Base-by-base conservation (phyloP, 2,888 invertebrate species). In the Beris morrisii region DNA sequence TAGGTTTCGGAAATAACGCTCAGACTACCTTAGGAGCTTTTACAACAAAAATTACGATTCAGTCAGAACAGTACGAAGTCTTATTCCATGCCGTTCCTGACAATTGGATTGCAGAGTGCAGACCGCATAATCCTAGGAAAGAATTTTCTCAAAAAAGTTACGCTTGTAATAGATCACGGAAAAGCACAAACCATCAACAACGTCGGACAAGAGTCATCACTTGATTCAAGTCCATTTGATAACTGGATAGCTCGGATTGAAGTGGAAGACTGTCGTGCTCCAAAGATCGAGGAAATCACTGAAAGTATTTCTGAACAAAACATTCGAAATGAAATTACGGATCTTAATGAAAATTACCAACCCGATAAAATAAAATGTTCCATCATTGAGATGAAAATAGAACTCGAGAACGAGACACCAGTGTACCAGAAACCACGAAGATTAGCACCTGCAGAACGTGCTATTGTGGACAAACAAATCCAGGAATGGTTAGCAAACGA, bases 391-490 rank as follows among this genome's bases (percentile, higher is more conserved):
- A 74, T 73, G 67, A 72, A 70, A 30, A 73, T 76, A 12, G 56
- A 77, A 43, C 32, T 77, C 9, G 72, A 69, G 50, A 73, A 75
- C 48, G 73, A 76, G 1, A 64, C 66, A 6, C 75, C 75, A 0
- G 71, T 76, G 0, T 71, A 70, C 12, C 68, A 71, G 30, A 52
- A 69, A 32, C 72, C 74, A 0, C 64, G 75, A 45, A 58, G 75
- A 45, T 66, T 76, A 30, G 66, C 74, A 0, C 64, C 63, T 0
- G 5, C 32, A 5, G 74, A 76, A 46, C 72, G 70, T 28, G 44
- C 65, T 4, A 68, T 69, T 54, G 73, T 76, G 1, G 69, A 75
- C 11, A 54, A 66, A 3, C 73, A 73, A 68, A 69, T 78, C 6
- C 43, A 45, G 15, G 45, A 45, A 22, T 58, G 58, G 45, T 7